phyloP scores from a whole-genome alignment of 2,113 vertebrate genomes.

The Taxidea taxus region DNA sequence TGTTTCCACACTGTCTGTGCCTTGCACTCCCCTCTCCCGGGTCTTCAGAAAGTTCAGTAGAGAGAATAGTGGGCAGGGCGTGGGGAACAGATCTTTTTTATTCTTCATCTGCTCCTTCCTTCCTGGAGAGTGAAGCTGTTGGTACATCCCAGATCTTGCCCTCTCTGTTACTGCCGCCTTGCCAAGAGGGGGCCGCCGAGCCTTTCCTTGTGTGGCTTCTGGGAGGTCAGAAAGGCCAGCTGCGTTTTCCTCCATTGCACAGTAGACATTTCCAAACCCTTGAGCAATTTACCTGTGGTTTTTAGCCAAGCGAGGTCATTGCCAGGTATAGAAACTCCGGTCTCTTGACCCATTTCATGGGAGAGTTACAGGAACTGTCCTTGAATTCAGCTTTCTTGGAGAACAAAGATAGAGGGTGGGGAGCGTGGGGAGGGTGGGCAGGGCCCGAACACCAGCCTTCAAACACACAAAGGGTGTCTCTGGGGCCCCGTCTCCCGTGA shows the following conservation, averaged over 20 bases:
- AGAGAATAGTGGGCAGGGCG: background rate
- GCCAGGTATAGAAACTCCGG: background rate
- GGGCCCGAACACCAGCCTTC: background rate
- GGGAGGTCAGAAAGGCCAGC: background rate
- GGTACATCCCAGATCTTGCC: background rate
- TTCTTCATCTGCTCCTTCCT: constrained; percentile 8
- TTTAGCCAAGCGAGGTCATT: background rate
- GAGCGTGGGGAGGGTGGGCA: background rate
- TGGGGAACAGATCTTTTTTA: background rate
- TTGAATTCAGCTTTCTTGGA: background rate
- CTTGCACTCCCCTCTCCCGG: background rate
- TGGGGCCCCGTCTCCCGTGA: background rate
- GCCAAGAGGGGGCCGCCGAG: background rate
- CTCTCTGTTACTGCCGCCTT: background rate
- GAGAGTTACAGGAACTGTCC: background rate
- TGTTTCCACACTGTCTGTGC: background rate
- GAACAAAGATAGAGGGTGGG: background rate
- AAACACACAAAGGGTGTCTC: background rate
- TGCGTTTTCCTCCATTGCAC: background rate
- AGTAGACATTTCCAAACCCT: background rate
- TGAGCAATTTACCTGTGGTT: background rate
- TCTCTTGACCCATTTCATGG: background rate
- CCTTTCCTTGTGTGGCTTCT: background rate
- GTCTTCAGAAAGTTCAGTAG: background rate
- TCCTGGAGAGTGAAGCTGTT: background rate